A percentile compares a stretch with the other conserved stretches of the same genome.
These are phyloP conservation scores for Oligia strigilis DNA, from an alignment of 2,888 invertebrate genomes.

Conservation along the genomic window DNA sequence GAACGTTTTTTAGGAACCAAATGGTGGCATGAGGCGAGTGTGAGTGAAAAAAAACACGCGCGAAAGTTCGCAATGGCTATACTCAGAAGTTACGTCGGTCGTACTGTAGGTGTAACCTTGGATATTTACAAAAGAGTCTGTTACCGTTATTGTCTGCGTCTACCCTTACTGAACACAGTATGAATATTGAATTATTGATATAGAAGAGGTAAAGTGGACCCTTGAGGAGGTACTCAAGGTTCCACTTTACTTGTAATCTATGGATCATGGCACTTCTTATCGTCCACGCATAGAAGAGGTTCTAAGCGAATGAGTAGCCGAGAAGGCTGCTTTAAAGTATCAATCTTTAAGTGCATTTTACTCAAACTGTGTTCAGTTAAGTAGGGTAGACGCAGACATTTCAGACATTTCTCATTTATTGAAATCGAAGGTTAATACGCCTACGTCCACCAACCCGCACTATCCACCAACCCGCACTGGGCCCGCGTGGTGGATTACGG, in stretches of 20 bases:
- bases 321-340: not conserved
- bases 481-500: too few relatives aligned
- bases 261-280: constrained; percentile 37
- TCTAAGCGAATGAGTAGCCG: not conserved
- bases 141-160: not conserved
- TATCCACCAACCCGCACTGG: too few relatives aligned
- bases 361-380: not conserved
- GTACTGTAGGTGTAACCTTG: too few relatives aligned
- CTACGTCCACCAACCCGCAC: not conserved
- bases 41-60: too few relatives aligned
- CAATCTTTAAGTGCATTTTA: not conserved
- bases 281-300: constrained; percentile 7
- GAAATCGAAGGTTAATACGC: not conserved
- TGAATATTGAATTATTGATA: not conserved
- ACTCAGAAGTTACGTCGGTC: too few relatives aligned
- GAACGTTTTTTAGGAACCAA: too few relatives aligned
- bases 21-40: too few relatives aligned
- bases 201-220: not conserved
- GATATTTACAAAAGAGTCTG: not conserved
- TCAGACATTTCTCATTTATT: not conserved
- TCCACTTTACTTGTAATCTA: constrained; percentile 13
- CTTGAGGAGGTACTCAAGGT: constrained; percentile 1
- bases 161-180: not conserved
- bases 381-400: too few relatives aligned
- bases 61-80: too few relatives aligned